Evolutionary conservation across 2,797 vertebrate genomes (phyloP).

Genomic region (Molossus molossus): DNA sequence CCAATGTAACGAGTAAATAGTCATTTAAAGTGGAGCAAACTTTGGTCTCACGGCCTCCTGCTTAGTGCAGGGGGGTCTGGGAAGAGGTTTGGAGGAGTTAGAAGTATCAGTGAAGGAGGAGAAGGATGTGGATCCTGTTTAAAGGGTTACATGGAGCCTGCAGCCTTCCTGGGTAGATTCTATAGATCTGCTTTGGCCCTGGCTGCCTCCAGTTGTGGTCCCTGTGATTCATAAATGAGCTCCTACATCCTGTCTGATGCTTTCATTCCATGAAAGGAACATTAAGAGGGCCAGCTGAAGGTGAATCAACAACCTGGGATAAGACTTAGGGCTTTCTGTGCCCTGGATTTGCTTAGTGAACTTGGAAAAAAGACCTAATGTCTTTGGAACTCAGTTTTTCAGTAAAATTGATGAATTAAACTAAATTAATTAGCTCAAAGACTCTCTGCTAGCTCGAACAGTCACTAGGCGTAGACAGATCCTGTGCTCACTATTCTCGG

Average conservation of each 20-base stretch:
- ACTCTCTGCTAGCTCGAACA: not conserved
- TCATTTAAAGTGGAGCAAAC: not conserved
- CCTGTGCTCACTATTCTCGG: not conserved
- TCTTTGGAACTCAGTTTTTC: slow-evolving; percentile 49
- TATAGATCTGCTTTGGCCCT: not conserved
- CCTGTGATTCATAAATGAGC: not conserved
- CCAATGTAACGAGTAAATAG: not conserved
- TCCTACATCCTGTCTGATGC: not conserved
- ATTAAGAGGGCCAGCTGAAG: not conserved
- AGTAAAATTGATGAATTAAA: slow-evolving; percentile 58
- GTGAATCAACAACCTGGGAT: not conserved
- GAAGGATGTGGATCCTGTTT: not conserved
- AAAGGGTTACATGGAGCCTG: not conserved
- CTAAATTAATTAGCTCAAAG: slow-evolving; percentile 64
- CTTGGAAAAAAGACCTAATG: not conserved
- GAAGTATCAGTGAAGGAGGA: not conserved
- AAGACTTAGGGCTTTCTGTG: slow-evolving; percentile 1
- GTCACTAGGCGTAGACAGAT: slow-evolving; percentile 7
- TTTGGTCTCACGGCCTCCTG: not conserved
- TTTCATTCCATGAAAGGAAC: not conserved
- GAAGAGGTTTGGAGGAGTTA: not conserved
- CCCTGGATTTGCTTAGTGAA: not conserved
- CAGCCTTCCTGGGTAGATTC: not conserved
- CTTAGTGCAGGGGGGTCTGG: not conserved
- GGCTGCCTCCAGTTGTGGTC: not conserved